Evolutionary conservation across 2,113 vertebrate genomes (phyloP).

Genomic region (Dicrurus megarhynchus): DNA sequence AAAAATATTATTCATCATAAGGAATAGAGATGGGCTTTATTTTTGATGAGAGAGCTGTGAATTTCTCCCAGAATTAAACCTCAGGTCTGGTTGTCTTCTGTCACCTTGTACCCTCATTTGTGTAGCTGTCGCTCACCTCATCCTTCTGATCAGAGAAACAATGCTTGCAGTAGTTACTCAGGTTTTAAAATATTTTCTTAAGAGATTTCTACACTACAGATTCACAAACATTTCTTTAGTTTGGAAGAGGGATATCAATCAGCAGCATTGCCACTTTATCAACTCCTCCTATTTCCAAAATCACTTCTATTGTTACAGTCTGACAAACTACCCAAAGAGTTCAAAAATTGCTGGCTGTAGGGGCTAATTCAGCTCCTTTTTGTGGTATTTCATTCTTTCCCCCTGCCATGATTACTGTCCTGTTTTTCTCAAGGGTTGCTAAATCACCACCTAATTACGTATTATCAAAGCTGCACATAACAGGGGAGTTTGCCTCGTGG

Average conservation of each 20-base stretch:
- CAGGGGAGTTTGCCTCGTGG: neutral
- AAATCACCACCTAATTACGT: conserved; percentile 68
- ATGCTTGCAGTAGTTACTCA: neutral
- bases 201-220: neutral
- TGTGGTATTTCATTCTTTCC: conserved; percentile 6
- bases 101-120: neutral
- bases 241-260: conserved; percentile 27
- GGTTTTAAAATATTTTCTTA: neutral
- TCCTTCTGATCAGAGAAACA: neutral
- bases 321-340: conserved; percentile 58
- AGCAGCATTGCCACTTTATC: conserved; percentile 31
- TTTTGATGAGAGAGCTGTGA: neutral
- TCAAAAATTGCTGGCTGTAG: conserved; percentile 46
- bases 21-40: neutral
- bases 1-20: neutral
- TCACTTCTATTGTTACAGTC: conserved; percentile 64
- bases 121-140: neutral
- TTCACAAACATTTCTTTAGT: neutral
- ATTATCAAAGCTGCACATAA: conserved; percentile 41
- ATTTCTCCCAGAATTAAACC: neutral
- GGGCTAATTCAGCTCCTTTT: conserved; percentile 50
- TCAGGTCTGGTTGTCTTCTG: neutral
- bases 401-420: conserved; percentile 44
- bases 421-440: neutral
- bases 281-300: conserved; percentile 61